A percentile compares a stretch with the other conserved stretches of the same genome.
phyloP scores from a whole-genome alignment of 2,113 vertebrate species.

The Nestor notabilis region DNA sequence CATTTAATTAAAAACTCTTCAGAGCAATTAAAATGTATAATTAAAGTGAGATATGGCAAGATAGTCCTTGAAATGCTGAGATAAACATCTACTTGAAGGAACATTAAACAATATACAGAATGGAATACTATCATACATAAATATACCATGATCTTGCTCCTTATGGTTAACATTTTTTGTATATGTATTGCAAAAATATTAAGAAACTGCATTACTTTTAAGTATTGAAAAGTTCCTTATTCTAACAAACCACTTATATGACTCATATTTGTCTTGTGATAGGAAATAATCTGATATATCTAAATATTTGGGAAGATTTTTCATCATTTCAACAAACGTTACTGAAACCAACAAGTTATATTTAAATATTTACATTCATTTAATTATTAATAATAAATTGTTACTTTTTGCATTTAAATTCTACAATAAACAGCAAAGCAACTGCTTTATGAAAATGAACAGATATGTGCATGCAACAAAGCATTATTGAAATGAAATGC shows the following conservation, averaged over 20 bases:
- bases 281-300: neutral
- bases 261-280: neutral
- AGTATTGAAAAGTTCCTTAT: neutral
- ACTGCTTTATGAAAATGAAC: neutral
- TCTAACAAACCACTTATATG: neutral
- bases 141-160: neutral
- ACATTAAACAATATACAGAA: neutral
- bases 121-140: neutral
- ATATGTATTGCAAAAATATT: neutral
- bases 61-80: neutral
- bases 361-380: neutral
- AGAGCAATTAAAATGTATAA: neutral
- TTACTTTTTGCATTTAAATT: neutral
- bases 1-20: neutral
- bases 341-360: neutral
- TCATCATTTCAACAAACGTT: conserved; percentile 14
- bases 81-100: neutral
- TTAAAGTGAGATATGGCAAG: neutral
- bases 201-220: neutral
- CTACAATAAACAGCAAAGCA: neutral
- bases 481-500: neutral
- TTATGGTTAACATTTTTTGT: neutral
- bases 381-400: conserved; percentile 1
- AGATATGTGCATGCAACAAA: neutral
- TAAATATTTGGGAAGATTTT: neutral